These are phyloP conservation scores for Aphidius ervi DNA, from an alignment of 1,140 invertebrate species.

Conservation along the genomic window DNA sequence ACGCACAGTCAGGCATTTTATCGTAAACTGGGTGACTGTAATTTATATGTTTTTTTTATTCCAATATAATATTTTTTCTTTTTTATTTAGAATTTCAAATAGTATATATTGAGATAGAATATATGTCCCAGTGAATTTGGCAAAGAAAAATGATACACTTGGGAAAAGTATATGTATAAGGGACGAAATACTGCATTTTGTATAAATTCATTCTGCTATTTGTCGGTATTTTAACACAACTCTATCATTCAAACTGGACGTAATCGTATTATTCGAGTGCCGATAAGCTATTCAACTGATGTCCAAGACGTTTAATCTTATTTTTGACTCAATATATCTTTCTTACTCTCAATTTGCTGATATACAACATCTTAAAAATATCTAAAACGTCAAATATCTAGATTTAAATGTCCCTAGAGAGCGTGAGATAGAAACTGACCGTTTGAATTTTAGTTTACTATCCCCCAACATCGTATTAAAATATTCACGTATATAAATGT, in stretches of 20 bases:
- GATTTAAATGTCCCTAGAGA: slow-evolving; percentile 39
- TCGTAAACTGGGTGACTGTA: too few species aligned
- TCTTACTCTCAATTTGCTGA: neutral
- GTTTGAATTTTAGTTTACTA: slow-evolving; percentile 7
- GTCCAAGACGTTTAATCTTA: slow-evolving; percentile 23
- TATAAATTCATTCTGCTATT: slow-evolving; percentile 17
- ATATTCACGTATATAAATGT: too few species aligned
- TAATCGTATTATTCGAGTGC: slow-evolving; percentile 23
- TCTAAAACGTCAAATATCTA: slow-evolving; percentile 29
- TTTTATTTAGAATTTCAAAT: neutral
- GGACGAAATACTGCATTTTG: neutral
- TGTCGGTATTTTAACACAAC: slow-evolving; percentile 17
- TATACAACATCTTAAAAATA: slow-evolving; percentile 18
- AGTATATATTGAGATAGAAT: neutral
- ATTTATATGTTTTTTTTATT: too few species aligned
- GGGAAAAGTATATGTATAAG: neutral
- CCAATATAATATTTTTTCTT: too few species aligned
- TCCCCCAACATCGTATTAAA: too few species aligned
- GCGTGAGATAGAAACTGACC: slow-evolving; percentile 11
- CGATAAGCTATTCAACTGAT: slow-evolving; percentile 26
- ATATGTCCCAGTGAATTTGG: neutral
- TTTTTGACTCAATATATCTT: neutral
- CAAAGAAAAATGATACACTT: slow-evolving; percentile 11
- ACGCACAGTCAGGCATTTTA: too few species aligned
- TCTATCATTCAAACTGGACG: slow-evolving; percentile 23